phyloP scores from a whole-genome alignment of 2,888 invertebrate genomes.

The Agonopterix alstromeriana region DNA sequence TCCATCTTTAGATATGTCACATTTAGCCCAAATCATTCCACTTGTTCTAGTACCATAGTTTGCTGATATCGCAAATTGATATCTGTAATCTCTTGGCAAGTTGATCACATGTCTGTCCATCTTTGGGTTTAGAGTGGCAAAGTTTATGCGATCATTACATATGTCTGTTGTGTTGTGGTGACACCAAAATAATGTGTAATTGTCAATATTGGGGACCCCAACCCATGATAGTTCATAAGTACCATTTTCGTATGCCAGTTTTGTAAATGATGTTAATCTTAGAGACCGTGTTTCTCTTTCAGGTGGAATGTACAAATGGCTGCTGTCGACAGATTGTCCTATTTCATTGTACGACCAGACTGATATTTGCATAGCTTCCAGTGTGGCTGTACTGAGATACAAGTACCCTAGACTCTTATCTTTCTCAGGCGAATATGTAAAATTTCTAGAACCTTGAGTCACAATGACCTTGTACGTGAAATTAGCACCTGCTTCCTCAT shows the following conservation, averaged over 20 bases:
- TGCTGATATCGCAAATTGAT: constrained; percentile 89
- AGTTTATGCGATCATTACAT: constrained; percentile 75
- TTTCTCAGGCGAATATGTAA: constrained; percentile 55
- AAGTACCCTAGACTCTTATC: constrained; percentile 79
- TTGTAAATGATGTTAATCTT: constrained; percentile 78
- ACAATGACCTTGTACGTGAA: constrained; percentile 82
- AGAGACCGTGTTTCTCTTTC: constrained; percentile 62
- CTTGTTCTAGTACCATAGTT: constrained; percentile 83
- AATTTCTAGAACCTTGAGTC: constrained; percentile 40
- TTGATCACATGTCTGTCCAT: constrained; percentile 76
- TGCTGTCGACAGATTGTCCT: constrained; percentile 75
- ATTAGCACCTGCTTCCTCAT: constrained; percentile 83
- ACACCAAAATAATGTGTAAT: constrained; percentile 92
- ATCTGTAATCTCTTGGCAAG: constrained; percentile 76
- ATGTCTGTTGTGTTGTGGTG: constrained; percentile 56
- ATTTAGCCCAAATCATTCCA: constrained; percentile 91
- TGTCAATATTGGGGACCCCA: constrained; percentile 71
- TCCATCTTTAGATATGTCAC: constrained; percentile 71
- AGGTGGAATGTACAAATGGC: constrained; percentile 79
- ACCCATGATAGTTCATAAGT: constrained; percentile 87
- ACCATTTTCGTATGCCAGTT: constrained; percentile 83
- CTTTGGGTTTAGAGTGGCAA: constrained; percentile 44
- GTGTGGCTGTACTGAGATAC: constrained; percentile 69
- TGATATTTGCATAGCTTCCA: constrained; percentile 60
- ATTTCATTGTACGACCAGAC: constrained; percentile 79